phyloP scores from a whole-genome alignment of 2,888 invertebrate genomes.

The Villa cingulata region DNA sequence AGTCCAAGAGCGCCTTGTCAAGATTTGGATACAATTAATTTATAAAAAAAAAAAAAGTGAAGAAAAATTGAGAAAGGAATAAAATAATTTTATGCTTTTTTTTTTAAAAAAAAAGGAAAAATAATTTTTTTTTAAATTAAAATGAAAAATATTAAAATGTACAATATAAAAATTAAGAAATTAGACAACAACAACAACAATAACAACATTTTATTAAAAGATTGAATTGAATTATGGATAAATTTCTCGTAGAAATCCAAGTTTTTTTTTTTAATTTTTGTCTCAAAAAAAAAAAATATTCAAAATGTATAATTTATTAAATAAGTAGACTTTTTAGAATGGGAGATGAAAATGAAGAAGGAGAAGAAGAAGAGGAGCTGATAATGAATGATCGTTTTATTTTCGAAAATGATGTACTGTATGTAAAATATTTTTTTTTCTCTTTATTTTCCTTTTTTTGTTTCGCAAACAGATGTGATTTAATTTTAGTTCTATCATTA shows the following conservation, averaged over 20 bases:
- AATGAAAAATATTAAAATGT: not conserved
- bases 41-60: slow-evolving; percentile 33
- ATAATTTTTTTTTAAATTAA: not conserved
- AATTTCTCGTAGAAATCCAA: no score
- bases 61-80: not conserved
- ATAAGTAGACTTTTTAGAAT: no score
- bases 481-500: not conserved
- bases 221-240: no score
- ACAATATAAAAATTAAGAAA: not conserved
- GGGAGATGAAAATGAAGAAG: no score
- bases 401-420: no score
- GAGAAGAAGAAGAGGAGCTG: not conserved
- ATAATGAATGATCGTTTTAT: no score
- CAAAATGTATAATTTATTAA: no score
- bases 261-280: no score
- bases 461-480: not conserved
- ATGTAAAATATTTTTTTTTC: not conserved
- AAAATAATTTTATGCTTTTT: not conserved
- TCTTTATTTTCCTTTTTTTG: no score
- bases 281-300: no score
- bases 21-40: slow-evolving; percentile 59
- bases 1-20: slow-evolving; percentile 51
- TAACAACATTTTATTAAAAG: no score
- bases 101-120: not conserved
- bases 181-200: not conserved